Base-by-base conservation (phyloP, 2,797 vertebrate genomes). In the Muscicapa comitata region DNA sequence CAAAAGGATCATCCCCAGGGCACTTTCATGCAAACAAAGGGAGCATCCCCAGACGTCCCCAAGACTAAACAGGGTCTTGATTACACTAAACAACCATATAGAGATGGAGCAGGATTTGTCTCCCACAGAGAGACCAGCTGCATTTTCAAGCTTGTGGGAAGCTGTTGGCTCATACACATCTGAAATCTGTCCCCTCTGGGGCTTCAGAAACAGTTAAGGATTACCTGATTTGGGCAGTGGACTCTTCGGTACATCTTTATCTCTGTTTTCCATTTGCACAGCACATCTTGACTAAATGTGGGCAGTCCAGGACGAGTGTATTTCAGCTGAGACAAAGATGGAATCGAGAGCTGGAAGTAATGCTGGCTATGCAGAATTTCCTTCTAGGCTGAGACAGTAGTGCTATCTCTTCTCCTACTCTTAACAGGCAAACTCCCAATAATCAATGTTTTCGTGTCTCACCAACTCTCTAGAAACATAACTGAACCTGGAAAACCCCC, bases 171-270 rank as follows among this genome's bases (percentile, higher is more conserved):
- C 13, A 28, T 4, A 37, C 45, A 76, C 28, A 58, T 17, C 57
- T 48, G 29, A 47, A 53, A 74, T 58, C 47, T 55, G 23, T 5
- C 25, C 55, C 48, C 40, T 37, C 10, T n/a, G n/a, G 70, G 26
- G 33, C 18, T 70, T 66, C 42, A 84, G 72, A 51, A 87, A 74
- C 40, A 51, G 29, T 53, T 23, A 23, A 77, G 21, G 47, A 33
- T 87, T 96, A 99, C 99, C 99, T 99, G 98, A 97, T 99, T 99
- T 94, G 99, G 99, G 95, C 99, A 99, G 53, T 98, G 98, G 86
- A 99, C 98, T 70, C 98, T 99, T 95, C 98, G 98, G 96, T 99
- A 98, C 95, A 99, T 98, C 97, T 99, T 99, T 92, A 99, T 98
- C 93, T 99, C 99, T 1, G 98, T 98, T 96, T 99, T 99, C 99